Percentiles rank a stretch among this genome's conserved stretches.
phyloP scores from a whole-genome alignment of 2,888 invertebrate genomes.

The Plebejus anna region DNA sequence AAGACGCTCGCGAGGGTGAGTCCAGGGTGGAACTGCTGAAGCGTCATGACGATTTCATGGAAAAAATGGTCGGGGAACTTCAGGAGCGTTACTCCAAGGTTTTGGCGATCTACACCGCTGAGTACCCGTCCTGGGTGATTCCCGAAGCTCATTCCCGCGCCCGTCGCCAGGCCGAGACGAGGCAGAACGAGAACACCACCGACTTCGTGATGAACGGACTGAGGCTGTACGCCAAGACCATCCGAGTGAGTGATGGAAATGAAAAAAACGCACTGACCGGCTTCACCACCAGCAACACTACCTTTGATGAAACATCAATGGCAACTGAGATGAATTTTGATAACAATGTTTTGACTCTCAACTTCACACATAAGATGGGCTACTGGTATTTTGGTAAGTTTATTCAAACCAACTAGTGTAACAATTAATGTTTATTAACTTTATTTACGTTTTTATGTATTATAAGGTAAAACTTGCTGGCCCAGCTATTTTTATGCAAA shows the following conservation, averaged over 20 bases:
- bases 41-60: slow-evolving; percentile 82
- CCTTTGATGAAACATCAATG: slow-evolving; percentile 41
- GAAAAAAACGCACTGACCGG: slow-evolving; percentile 34
- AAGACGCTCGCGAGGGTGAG: slow-evolving; percentile 79
- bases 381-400: slow-evolving; percentile 71
- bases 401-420: background rate
- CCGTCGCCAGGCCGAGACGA: slow-evolving; percentile 51
- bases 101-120: slow-evolving; percentile 80
- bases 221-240: slow-evolving; percentile 45
- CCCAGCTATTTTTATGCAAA: too few relatives aligned
- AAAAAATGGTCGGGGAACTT: slow-evolving; percentile 71
- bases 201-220: slow-evolving; percentile 48
- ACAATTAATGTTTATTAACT: background rate
- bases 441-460: background rate
- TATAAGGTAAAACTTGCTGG: too few relatives aligned
- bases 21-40: slow-evolving; percentile 75
- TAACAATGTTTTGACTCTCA: slow-evolving; percentile 48
- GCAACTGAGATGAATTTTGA: slow-evolving; percentile 49
- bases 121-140: slow-evolving; percentile 73
- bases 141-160: slow-evolving; percentile 49
- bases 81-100: slow-evolving; percentile 65
- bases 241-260: slow-evolving; percentile 37
- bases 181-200: slow-evolving; percentile 23
- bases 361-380: slow-evolving; percentile 51
- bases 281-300: slow-evolving; percentile 33